Conservation (phyloP, 2,888 invertebrate genomes). For the Nycteola revayana region DNA sequence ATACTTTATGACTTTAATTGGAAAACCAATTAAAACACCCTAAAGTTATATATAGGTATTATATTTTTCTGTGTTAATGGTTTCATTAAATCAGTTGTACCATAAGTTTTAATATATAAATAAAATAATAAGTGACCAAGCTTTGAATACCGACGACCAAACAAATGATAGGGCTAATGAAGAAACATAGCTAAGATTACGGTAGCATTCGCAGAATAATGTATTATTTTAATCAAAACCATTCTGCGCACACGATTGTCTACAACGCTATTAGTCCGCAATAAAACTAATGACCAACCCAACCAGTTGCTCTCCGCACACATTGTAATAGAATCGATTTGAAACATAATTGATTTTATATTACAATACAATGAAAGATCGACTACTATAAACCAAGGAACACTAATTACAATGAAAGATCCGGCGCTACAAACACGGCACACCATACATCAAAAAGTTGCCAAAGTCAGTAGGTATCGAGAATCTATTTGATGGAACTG, state of each 20-base stretch:
- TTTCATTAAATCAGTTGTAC: no score
- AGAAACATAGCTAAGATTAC: slow-evolving; percentile 57
- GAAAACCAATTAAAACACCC: no score
- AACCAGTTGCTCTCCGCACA: slow-evolving; percentile 14
- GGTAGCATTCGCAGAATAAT: slow-evolving; percentile 56
- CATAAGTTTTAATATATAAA: no score
- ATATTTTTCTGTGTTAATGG: no score
- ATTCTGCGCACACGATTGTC: slow-evolving; percentile 20
- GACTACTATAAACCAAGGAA: neutral
- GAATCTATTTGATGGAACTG: no score
- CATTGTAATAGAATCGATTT: slow-evolving; percentile 7
- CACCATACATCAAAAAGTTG: no score
- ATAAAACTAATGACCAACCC: slow-evolving; percentile 21
- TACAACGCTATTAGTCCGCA: slow-evolving; percentile 25
- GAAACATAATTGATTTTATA: slow-evolving; percentile 14
- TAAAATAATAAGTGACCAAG: no score
- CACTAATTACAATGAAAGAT: no score
- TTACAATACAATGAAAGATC: slow-evolving; percentile 5
- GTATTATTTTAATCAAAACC: slow-evolving; percentile 52
- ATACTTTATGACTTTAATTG: no score
- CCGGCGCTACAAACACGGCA: no score
- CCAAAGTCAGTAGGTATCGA: no score
- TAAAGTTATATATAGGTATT: no score
- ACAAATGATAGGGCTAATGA: slow-evolving; percentile 66
- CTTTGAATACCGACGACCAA: slow-evolving; percentile 33